A percentile compares a stretch with the other conserved stretches of the same genome.
Conservation (phyloP, 2,797 vertebrate species). For the Epinephelus awoara region DNA sequence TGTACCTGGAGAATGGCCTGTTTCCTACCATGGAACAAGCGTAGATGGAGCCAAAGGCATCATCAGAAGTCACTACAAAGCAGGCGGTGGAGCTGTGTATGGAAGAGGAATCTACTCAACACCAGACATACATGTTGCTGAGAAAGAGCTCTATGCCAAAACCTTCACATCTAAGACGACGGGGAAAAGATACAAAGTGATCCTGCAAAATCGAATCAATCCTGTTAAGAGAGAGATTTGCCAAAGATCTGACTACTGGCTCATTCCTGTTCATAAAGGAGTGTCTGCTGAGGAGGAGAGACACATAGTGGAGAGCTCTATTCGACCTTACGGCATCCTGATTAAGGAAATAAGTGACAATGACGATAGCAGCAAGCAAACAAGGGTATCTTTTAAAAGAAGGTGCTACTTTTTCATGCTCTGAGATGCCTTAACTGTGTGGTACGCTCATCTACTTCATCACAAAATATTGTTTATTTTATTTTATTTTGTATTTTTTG, state of each 20-base stretch:
- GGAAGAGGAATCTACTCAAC: slow-evolving; percentile 60
- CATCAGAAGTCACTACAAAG: slow-evolving; percentile 34
- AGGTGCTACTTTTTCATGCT: no score
- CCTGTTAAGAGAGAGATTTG: slow-evolving; percentile 10
- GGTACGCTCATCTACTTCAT: no score
- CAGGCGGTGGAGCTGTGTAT: accelerated
- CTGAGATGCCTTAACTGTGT: no score
- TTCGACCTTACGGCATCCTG: slow-evolving; percentile 44
- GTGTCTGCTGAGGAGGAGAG: background rate
- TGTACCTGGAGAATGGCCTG: slow-evolving; percentile 43
- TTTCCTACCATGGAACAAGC: slow-evolving; percentile 49
- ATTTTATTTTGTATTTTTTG: no score
- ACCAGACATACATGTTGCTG: slow-evolving; percentile 30
- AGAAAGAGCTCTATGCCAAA: background rate
- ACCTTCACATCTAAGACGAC: slow-evolving; percentile 15
- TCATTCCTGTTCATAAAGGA: background rate
- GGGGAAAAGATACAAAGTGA: slow-evolving; percentile 43
- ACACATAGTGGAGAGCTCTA: slow-evolving; percentile 13
- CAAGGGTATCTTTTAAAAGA: no score
- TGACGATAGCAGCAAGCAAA: no score
- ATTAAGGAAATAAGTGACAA: background rate
- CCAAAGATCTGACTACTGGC: slow-evolving; percentile 13
- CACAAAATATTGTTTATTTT: no score
- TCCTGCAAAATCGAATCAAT: slow-evolving; percentile 54
- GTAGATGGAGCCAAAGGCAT: slow-evolving; percentile 28